phyloP scores from a whole-genome alignment of 2,113 vertebrate genomes.

The Salvator merianae region DNA sequence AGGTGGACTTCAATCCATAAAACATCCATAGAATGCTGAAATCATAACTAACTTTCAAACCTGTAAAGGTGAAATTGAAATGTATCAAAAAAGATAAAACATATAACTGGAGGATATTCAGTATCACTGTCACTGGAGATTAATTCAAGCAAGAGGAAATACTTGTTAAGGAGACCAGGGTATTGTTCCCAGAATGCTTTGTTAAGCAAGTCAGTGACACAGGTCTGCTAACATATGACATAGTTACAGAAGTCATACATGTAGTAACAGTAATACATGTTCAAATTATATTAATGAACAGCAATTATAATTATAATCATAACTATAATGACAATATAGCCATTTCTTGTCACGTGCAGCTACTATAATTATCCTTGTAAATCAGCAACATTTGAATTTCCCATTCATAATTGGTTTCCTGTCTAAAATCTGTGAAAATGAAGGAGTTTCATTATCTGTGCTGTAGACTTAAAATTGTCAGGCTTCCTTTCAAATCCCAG shows the following conservation, averaged over 20 bases:
- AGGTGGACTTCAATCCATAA: fast-evolving
- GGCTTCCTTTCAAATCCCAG: background rate
- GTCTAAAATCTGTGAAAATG: background rate
- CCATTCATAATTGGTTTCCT: background rate
- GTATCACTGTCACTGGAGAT: background rate
- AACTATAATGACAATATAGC: background rate
- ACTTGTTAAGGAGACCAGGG: background rate
- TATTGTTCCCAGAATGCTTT: background rate
- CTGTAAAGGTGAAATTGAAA: fast-evolving
- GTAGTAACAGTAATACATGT: background rate
- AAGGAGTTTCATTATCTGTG: background rate
- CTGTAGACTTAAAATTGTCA: background rate
- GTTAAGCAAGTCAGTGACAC: fast-evolving
- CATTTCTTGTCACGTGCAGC: background rate
- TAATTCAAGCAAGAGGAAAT: background rate
- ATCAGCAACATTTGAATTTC: background rate
- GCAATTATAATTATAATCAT: background rate
- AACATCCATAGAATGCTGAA: fast-evolving
- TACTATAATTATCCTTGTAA: background rate
- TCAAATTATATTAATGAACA: background rate
- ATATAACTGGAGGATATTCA: background rate
- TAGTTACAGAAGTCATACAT: background rate
- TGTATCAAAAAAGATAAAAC: background rate
- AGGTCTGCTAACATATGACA: background rate
- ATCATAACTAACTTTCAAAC: fast-evolving